Conservation (phyloP, 2,113 vertebrate genomes). For the Micromys minutus region DNA sequence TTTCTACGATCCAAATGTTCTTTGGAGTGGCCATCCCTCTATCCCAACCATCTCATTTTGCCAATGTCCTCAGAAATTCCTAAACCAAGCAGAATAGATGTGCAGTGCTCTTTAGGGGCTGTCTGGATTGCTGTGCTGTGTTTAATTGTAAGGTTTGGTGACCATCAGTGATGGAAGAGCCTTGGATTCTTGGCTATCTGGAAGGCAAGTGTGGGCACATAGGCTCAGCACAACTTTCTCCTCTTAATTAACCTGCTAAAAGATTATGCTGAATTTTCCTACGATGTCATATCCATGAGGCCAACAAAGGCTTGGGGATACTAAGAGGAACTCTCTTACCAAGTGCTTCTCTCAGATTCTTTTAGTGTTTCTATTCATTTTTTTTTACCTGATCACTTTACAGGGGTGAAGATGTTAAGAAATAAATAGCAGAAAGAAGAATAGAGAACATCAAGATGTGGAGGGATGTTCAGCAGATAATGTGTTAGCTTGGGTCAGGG, state of each 20-base stretch:
- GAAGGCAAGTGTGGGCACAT: neutral
- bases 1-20: neutral
- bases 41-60: neutral
- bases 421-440: neutral
- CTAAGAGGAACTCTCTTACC: neutral
- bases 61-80: neutral
- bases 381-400: conserved; percentile 11
- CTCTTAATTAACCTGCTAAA: neutral
- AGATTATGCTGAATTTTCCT: neutral
- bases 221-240: neutral
- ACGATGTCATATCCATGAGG: conserved; percentile 9
- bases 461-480: neutral
- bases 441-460: neutral
- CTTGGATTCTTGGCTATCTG: neutral
- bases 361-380: neutral
- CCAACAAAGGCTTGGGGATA: neutral
- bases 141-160: neutral
- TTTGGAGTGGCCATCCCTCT: neutral
- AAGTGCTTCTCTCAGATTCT: neutral
- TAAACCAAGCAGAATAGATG: neutral
- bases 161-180: neutral
- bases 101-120: neutral
- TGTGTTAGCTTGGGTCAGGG: neutral
- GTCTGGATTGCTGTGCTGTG: neutral
- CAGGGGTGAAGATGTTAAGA: neutral